phyloP scores from a whole-genome alignment of 2,888 invertebrate genomes.

The Abrostola triplasia region DNA sequence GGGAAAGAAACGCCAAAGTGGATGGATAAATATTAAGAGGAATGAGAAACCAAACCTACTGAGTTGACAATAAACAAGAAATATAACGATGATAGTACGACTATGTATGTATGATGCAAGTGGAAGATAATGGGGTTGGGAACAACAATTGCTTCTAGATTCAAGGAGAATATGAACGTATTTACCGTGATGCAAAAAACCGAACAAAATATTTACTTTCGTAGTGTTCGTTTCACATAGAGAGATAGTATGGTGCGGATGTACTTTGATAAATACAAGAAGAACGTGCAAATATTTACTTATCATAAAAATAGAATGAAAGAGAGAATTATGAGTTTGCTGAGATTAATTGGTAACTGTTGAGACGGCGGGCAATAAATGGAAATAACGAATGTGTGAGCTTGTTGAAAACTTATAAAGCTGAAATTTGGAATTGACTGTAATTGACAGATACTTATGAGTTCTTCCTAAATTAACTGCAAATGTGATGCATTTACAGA shows the following conservation, averaged over 20 bases:
- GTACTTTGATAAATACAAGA: neutral
- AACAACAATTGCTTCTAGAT: neutral
- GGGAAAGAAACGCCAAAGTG: too few species aligned
- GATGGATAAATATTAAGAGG: too few species aligned
- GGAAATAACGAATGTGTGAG: neutral
- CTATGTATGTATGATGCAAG: too few species aligned
- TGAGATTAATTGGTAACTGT: neutral
- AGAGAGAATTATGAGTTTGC: neutral
- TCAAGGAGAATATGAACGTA: neutral
- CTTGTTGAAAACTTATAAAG: neutral
- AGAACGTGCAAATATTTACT: slow-evolving; percentile 3
- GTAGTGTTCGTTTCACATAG: neutral
- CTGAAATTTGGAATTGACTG: too few species aligned
- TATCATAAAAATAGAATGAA: slow-evolving; percentile 4
- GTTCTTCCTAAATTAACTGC: too few species aligned
- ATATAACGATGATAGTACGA: too few species aligned
- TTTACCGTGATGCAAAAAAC: neutral
- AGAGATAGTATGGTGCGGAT: neutral
- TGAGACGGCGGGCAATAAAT: neutral
- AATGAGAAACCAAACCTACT: too few species aligned
- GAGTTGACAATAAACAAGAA: too few species aligned
- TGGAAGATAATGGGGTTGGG: too few species aligned
- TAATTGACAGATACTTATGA: too few species aligned
- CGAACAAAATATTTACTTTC: neutral
- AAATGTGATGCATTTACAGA: too few species aligned